Conservation (phyloP, 2,113 vertebrate species). For the Apeltes quadracus region DNA sequence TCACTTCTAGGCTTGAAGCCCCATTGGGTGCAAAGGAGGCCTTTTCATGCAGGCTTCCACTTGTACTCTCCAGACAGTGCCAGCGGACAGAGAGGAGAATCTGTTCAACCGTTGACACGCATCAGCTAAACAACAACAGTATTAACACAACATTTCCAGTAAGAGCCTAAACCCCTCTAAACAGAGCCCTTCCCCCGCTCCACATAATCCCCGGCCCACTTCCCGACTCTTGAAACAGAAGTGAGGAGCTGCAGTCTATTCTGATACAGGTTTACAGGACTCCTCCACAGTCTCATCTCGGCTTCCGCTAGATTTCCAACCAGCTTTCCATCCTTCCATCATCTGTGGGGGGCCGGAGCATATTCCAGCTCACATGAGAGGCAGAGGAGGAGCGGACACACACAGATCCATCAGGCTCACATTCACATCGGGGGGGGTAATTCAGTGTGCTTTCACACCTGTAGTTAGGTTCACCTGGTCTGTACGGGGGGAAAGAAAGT, state of each 20-base stretch:
- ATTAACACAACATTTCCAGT: slow-evolving; percentile 49
- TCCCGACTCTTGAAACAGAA: slow-evolving; percentile 9
- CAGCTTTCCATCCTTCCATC: neutral
- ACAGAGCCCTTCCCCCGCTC: slow-evolving; percentile 35
- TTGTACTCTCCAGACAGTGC: neutral
- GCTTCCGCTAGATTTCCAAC: neutral
- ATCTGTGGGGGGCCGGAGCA: neutral
- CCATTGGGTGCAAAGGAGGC: neutral
- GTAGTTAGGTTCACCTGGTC: neutral
- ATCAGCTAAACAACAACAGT: slow-evolving; percentile 45
- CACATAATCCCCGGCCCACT: slow-evolving; percentile 35
- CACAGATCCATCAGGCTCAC: neutral
- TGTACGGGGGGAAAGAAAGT: neutral
- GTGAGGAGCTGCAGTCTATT: neutral
- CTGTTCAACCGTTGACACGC: slow-evolving; percentile 33
- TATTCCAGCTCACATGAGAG: neutral
- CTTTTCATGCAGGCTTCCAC: slow-evolving; percentile 11
- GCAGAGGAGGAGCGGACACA: neutral
- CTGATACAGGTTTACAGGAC: neutral
- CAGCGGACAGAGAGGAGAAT: neutral
- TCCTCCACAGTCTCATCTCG: neutral
- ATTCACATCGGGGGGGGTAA: neutral
- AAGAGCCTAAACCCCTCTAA: slow-evolving; percentile 55
- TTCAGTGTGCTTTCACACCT: neutral
- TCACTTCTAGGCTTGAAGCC: neutral